Evolutionary conservation across 2,797 vertebrate species (phyloP), one percentile per base, ranked within the genome.

Genomic region (Pseudochirops corinnae): DNA sequence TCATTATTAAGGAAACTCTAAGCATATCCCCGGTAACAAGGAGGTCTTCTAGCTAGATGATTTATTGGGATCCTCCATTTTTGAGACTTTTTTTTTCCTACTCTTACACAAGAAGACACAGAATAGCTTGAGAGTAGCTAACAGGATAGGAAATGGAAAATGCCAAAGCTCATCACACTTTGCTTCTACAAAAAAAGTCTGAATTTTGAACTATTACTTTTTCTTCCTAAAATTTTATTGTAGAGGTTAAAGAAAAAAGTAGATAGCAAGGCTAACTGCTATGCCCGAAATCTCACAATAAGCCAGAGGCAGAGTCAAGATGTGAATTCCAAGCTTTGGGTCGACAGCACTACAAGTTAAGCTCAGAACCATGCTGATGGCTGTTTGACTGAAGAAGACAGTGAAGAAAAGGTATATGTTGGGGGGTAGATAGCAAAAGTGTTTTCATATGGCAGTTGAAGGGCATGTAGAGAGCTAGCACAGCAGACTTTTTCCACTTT

Each of bases 71-170:
- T 82, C 4, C n/a, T 94, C 53, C 31, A 58, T 57, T 28, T 39
- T 6, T 92, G 52, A 5, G 1, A 52, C 92, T 18, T 74, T 62
- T 62, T 62, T 62, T 74, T n/a, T 39, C 93, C 93, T 82, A 0
- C 92, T 46, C 52, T 82, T 4, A 39, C 18, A 6, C 39, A 90
- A 14, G 1, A 4, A 58, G 50, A 90, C 55, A 29, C 67, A 26
- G 91, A 56, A 21, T 92, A 52, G 62, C 1, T 2, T 60, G 29
- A 95, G 31, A 1, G 53, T 91, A 82, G 24, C 14, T 4, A 29
- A n/a, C 24, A 55, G 24, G 55, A 55, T 87, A 97, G 52, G 58
- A 90, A 21, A 29, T 93, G 55, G 93, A 92, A 93, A 39, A 50
- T 62, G 11, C 7, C 29, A 87, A 95, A 82, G 0, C 62, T 90